Conservation (phyloP, 64 coral and sea anemone genomes). For the Montipora sp. region DNA sequence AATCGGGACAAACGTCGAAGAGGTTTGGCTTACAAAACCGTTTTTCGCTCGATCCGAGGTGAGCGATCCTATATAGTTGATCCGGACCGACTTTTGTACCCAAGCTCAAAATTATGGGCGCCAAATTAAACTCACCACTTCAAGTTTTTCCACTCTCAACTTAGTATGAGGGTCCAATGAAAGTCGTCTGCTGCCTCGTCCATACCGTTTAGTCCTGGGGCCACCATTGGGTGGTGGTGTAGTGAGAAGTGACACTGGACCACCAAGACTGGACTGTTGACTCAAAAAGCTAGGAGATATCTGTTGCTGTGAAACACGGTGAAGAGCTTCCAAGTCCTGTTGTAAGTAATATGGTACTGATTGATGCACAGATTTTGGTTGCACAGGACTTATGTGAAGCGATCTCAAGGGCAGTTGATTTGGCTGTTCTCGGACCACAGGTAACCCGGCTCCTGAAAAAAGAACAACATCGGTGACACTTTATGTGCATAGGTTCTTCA, state of each 20-base stretch:
- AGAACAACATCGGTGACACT: no score
- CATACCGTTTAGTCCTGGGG: conserved; percentile 39
- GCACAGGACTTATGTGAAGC: conserved; percentile 85
- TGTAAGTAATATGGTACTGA: conserved; percentile 96
- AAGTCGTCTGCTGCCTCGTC: conserved; percentile 67
- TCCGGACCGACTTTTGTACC: no score
- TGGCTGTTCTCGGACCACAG: conserved; percentile 16
- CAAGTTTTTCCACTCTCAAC: conserved; percentile 92
- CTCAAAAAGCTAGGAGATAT: conserved; percentile 20
- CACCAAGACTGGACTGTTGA: conserved; percentile 29
- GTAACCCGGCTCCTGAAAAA: conserved; percentile 1
- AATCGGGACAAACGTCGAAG: no score
- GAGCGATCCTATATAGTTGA: no score
- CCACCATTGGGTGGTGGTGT: conserved; percentile 1
- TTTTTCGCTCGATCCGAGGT: no score
- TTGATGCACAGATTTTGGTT: conserved; percentile 71
- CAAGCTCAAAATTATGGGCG: background rate
- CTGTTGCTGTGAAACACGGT: conserved; percentile 74
- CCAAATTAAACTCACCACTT: conserved; percentile 80
- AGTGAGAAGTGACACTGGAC: conserved; percentile 24
- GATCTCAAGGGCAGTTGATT: conserved; percentile 41
- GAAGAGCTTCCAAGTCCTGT: conserved; percentile 87
- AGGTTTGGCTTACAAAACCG: no score
- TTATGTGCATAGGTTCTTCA: no score
- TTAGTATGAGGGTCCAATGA: conserved; percentile 94